phyloP scores from a whole-genome alignment of 92 coral and sea anemone species.

The Anthopleura xanthogrammica region DNA sequence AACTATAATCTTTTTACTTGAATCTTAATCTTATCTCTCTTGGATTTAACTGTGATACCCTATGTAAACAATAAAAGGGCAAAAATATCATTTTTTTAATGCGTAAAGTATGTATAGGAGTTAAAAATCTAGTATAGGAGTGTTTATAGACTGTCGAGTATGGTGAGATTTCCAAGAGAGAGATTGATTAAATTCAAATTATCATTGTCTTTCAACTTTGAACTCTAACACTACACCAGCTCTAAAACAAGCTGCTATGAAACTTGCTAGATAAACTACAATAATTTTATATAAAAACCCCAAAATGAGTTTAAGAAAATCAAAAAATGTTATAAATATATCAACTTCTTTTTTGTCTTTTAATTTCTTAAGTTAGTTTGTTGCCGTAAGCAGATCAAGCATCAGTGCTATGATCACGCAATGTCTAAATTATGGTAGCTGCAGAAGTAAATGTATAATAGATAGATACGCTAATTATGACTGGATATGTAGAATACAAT shows the following conservation, averaged over 20 bases:
- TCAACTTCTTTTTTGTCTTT: background rate
- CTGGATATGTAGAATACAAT: background rate
- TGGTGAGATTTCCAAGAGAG: conserved; percentile 7
- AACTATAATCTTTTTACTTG: background rate
- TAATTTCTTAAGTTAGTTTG: background rate
- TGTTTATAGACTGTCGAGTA: background rate
- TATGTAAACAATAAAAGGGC: background rate
- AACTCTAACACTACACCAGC: background rate
- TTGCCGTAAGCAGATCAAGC: background rate
- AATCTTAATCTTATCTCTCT: background rate
- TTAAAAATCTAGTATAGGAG: background rate
- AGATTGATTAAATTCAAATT: background rate
- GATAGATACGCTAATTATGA: background rate
- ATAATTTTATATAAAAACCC: conserved; percentile 36
- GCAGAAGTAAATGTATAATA: background rate
- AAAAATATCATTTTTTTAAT: background rate
- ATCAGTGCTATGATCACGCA: background rate
- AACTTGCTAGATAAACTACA: conserved; percentile 22
- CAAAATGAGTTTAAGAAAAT: conserved; percentile 49
- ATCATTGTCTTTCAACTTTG: background rate
- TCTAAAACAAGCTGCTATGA: conserved; percentile 25
- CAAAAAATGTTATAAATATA: conserved; percentile 13
- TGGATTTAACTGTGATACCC: background rate
- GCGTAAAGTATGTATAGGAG: background rate
- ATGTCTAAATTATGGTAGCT: background rate